These are phyloP conservation scores for Mustelus asterias DNA, from an alignment of 2,113 vertebrate genomes.

Conservation along the genomic window DNA sequence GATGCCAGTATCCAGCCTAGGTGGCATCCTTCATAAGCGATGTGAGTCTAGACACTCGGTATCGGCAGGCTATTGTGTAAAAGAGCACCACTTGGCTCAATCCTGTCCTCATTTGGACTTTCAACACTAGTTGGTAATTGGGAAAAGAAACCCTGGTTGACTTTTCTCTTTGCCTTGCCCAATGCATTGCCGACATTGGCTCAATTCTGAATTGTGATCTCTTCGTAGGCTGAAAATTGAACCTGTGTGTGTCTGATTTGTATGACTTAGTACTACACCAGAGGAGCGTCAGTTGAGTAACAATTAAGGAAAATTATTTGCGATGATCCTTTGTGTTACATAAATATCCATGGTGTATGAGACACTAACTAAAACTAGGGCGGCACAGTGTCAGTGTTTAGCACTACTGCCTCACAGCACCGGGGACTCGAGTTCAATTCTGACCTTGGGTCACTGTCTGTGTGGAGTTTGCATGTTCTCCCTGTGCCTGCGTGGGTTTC, in stretches of 20 bases:
- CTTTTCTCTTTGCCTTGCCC: background rate
- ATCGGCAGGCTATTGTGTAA: background rate
- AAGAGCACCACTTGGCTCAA: no score
- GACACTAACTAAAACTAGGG: background rate
- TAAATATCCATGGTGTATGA: background rate
- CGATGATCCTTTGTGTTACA: background rate
- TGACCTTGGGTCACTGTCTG: no score
- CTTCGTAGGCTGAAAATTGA: background rate
- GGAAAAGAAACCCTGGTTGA: background rate
- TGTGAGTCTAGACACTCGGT: background rate
- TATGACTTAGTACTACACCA: background rate
- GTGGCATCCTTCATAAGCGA: background rate
- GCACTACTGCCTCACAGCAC: no score
- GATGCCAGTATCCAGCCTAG: background rate
- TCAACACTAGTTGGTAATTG: background rate
- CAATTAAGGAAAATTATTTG: background rate
- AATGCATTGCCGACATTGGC: background rate
- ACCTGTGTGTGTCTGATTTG: background rate
- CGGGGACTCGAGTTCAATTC: no score
- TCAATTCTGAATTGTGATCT: background rate
- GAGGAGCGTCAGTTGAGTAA: background rate
- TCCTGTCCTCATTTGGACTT: background rate
- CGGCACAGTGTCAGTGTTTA: no score
- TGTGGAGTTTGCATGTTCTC: no score
- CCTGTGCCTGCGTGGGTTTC: no score